These are phyloP conservation scores for Tragelaphus scriptus DNA, from an alignment of 2,113 vertebrate species.

Conservation along the genomic window DNA sequence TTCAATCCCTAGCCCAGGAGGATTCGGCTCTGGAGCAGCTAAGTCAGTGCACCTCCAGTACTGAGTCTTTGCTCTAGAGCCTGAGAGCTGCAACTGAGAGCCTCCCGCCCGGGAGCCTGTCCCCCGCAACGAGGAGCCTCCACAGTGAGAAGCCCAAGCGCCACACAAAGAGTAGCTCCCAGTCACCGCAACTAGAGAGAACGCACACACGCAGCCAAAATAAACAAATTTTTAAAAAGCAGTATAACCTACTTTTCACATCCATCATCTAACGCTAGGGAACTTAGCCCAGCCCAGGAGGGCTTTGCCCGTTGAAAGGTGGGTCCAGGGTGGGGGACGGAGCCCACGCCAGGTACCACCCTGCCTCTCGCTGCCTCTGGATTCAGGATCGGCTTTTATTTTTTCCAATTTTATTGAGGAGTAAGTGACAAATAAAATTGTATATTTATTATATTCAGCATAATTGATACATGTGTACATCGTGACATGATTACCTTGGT, in stretches of 20 bases:
- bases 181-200: accelerated
- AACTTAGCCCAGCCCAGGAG: neutral
- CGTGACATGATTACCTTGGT: neutral
- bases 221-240: neutral
- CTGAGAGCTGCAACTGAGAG: neutral
- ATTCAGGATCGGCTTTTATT: neutral
- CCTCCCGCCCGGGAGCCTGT: neutral
- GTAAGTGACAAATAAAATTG: neutral
- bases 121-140: neutral
- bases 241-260: neutral
- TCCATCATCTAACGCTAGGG: neutral
- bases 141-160: accelerated
- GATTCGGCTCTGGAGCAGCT: neutral
- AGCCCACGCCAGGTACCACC: neutral
- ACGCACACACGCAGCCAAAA: accelerated
- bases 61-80: neutral
- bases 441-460: neutral
- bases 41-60: accelerated
- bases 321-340: too few relatives aligned
- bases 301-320: neutral
- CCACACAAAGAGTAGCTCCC: neutral
- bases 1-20: neutral
- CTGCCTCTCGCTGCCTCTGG: neutral
- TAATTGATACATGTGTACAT: neutral
- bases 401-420: neutral